Percentiles rank a stretch among this genome's conserved stretches.
phyloP scores from a whole-genome alignment of 1,140 invertebrate genomes.

The Zaprionus nigranus region DNA sequence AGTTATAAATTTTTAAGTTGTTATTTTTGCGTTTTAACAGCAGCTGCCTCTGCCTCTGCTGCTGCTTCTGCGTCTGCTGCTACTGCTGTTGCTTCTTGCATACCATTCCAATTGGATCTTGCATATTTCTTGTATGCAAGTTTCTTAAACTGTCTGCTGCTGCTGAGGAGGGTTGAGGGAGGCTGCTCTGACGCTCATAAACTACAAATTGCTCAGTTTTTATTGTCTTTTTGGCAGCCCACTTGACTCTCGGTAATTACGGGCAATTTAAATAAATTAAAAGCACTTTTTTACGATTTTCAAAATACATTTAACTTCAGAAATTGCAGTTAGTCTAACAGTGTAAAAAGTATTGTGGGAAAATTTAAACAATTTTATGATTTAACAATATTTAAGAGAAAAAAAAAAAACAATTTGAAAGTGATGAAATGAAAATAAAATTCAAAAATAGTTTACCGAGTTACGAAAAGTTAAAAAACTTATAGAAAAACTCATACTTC shows the following conservation, averaged over 20 bases:
- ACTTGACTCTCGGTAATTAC: constrained; percentile 64
- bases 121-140: constrained; percentile 40
- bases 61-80: not conserved
- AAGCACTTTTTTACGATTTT: constrained; percentile 30
- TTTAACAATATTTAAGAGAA: not conserved
- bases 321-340: not conserved
- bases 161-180: not conserved
- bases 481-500: not conserved
- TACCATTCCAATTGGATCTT: constrained; percentile 32
- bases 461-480: too few species aligned
- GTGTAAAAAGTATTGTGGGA: not conserved
- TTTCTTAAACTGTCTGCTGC: constrained; percentile 28
- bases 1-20: constrained; percentile 80
- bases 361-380: not conserved
- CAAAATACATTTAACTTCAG: not conserved
- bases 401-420: not conserved
- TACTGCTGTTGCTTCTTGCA: constrained; percentile 22
- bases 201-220: constrained; percentile 38
- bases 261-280: constrained; percentile 75
- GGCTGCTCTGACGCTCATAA: constrained; percentile 9
- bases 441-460: too few species aligned
- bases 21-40: constrained; percentile 55
- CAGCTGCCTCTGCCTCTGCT: constrained; percentile 15
- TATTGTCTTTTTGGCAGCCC: constrained; percentile 56
- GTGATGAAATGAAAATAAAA: not conserved